Base-by-base conservation (phyloP, 2,888 invertebrate species). In the Standfussiana lucernea region DNA sequence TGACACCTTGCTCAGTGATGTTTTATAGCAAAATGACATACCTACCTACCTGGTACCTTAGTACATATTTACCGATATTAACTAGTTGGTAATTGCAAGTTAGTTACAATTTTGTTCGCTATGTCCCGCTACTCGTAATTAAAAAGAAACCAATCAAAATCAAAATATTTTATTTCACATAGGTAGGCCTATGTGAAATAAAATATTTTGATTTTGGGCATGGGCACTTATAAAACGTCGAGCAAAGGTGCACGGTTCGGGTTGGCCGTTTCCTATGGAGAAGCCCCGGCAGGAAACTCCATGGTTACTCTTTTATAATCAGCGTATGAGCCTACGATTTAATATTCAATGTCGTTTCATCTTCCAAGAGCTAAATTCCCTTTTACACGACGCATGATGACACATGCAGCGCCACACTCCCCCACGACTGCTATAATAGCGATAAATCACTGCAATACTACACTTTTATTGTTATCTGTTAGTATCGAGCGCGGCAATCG, bases 401-500 rank as follows among this genome's bases (percentile, higher is more conserved):
- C 74, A 42, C 79, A 28, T 40, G 45, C 21, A 79, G 79, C 35
- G 37, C 47, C 35, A 32, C 59, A 53, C 50, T 76, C 80, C 80
- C 80, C 65, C 47, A 53, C 11, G 13, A 28, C 64, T 40, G 40
- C 64, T n/a, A 40, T 62, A 40, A 21, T 6, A 35, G 11, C 11
- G n/a, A 71, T 80, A 80, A 80, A 80, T 80, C 80, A 67, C 76
- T 53, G 53, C 37, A 66, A 13, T 70, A 53, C 37, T 72, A 65
- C 64, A 56, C 56, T 76, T 70, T 67, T 71, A 80, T 80, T 76
- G 76, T 71, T 70, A 62, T 66, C 79, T 45, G 77, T 77, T 35
- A n/a, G 42, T 80, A 80, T 67, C 53, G 53, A 35, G n/a, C 42
- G 80, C 70, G 45, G 42, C 28, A 67, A 56, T 76, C 76, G 70